Base-by-base conservation (phyloP, 2,113 vertebrate species). In the Carassius gibelio region DNA sequence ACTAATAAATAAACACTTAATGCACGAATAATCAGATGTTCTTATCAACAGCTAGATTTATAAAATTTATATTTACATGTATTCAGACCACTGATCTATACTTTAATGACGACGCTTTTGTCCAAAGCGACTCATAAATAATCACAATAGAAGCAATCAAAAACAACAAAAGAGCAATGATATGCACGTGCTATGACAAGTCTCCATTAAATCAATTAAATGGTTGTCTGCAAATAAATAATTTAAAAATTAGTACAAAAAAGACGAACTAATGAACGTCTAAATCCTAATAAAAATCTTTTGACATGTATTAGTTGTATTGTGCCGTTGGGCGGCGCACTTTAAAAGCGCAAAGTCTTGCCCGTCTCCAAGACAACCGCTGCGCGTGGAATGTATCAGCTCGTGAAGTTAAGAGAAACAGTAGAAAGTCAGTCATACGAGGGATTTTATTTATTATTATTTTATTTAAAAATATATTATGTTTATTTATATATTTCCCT, bases 361-460 rank as follows among this genome's bases (percentile, higher is more conserved):
- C 8, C 59, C 0, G 86, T 95, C 90, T 90, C 93, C 93, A 76
- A 48, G 92, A 90, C 84, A 88, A 94, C 92, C 82, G n/a, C 36
- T 38, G 82, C 83, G 83, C 87, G 89, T 76, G 89, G 91, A 91
- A 94, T 93, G 82, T 78, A 19, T n/a, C 42, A n/a, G 9, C 30
- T n/a, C 26, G 66, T 13, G 26, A 45, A 45, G 8, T 45, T 10
- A 45, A 45, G 42, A 1, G 2, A 71, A 14, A 78, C 52, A 30
- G 5, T 8, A 23, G 11, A n/a, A n/a, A 21, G 21, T 42, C n/a
- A 23, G 30, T n/a, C 30, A 78, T 8, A n/a, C 21, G 2, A 23
- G 2, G 0, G n/a, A n/a, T 75, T 71, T 21, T 2, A 19, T 36
- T 69, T 17, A 36, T 17, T 11, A 0, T 11, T 11, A 0, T 11